These are phyloP conservation scores for Phortica okadai DNA, from an alignment of 2,888 invertebrate genomes.

Conservation along the genomic window DNA sequence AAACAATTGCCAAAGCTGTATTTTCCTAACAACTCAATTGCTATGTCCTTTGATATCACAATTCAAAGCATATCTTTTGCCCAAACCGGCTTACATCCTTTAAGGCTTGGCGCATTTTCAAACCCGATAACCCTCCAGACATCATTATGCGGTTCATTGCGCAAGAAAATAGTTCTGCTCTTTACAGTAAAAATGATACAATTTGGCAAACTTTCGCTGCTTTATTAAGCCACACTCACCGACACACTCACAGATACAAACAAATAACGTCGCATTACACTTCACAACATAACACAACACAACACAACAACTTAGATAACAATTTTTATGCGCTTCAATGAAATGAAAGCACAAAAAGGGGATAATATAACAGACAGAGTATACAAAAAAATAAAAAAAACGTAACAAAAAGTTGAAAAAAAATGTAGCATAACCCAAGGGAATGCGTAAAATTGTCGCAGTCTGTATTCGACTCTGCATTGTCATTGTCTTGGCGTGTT, in stretches of 20 bases:
- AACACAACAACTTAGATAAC: not conserved
- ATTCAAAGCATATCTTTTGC: not conserved
- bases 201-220: slow-evolving; percentile 15
- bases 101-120: not conserved
- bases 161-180: slow-evolving; percentile 8
- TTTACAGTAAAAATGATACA: slow-evolving; percentile 14
- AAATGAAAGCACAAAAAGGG: not conserved
- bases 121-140: not conserved
- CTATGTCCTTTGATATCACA: not conserved
- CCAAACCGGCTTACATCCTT: not conserved
- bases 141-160: slow-evolving; percentile 22
- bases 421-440: slow-evolving; percentile 11
- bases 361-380: not conserved
- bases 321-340: slow-evolving; percentile 18
- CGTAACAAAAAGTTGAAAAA: not conserved
- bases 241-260: not conserved
- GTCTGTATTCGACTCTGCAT: not conserved
- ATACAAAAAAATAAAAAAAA: not conserved
- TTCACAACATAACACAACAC: not conserved
- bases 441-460: slow-evolving; percentile 19
- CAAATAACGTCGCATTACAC: not conserved
- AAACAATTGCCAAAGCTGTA: not conserved
- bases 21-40: not conserved
- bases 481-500: not conserved
- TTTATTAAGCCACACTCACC: not conserved